Evolutionary conservation across 1,140 invertebrate species (phyloP), one percentile per base, ranked within the genome.

Genomic region (Hylyphantes graminicola): DNA sequence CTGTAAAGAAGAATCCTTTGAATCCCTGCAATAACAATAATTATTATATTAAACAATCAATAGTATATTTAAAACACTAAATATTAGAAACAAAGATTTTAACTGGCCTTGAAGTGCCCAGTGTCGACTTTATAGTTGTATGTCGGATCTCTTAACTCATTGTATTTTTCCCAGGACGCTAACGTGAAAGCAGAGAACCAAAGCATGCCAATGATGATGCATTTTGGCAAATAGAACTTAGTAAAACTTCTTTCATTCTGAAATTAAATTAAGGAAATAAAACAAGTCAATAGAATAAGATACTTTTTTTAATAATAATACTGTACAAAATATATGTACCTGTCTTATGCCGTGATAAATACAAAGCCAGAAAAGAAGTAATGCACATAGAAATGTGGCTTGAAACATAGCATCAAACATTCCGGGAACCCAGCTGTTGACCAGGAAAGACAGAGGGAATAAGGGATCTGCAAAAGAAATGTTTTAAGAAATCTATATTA

Each of bases 331-430:
- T 11, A 63, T 17, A 77, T 11, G 7, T 82, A 96, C 96, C 93
- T 98, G 96, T 88, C 97, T 91, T 15, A 98, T 91, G 35, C 97
- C 97, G 89, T 99, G 97, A 90, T 98, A 99, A 76, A 96, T 93
- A 87, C 95, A 96, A 13, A 98, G 91, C 97, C 97, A 99, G 88
- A 97, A 98, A 87, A 99, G 91, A 72, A 98, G 91, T 64, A 98
- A 91, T 3, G 93, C 93, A 88, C 94, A 95, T 0, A 98, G 91
- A 90, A 98, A 98, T 6, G 95, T 94, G 0, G 95, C 94, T 91
- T 98, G 97, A 78, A 97, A 93, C 53, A 97, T 88, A 4, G 95
- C 94, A 90, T 98, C 97, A 86, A 98, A 88, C 91, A 98, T 94
- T 64, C 95, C 95, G 0, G 96, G 96, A 79, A 98, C 90, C 93